A percentile compares a stretch with the other conserved stretches of the same genome.
phyloP scores from a whole-genome alignment of 2,797 vertebrate species.

The Amblyopsis hoosieri region DNA sequence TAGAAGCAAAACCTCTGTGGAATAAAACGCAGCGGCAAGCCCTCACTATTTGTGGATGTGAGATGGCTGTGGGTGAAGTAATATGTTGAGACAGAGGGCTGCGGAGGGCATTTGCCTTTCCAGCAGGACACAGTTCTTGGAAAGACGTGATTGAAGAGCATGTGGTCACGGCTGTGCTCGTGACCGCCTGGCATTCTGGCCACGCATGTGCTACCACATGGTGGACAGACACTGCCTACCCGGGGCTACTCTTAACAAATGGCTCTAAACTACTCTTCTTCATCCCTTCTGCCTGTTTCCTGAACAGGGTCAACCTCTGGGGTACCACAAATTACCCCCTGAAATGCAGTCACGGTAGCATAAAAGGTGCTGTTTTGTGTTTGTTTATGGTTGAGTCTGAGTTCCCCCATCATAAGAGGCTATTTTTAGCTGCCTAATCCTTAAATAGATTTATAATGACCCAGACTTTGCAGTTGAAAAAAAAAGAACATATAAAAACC shows the following conservation, averaged over 20 bases:
- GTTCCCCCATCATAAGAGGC: constrained; percentile 51
- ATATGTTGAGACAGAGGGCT: constrained; percentile 53
- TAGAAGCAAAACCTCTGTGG: constrained; percentile 6
- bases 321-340: constrained; percentile 69
- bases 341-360: constrained; percentile 51
- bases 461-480: constrained; percentile 60
- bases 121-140: constrained; percentile 70
- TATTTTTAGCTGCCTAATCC: constrained; percentile 77
- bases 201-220: constrained; percentile 66
- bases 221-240: constrained; percentile 63
- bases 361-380: constrained; percentile 58
- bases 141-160: constrained; percentile 77
- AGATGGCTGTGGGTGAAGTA: constrained; percentile 55
- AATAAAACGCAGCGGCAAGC: constrained; percentile 38
- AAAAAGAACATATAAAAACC: constrained; percentile 50
- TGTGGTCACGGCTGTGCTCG: constrained; percentile 54
- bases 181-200: constrained; percentile 72
- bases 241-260: constrained; percentile 34
- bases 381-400: constrained; percentile 69
- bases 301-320: constrained; percentile 64
- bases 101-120: constrained; percentile 54
- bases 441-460: constrained; percentile 74
- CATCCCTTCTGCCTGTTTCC: constrained; percentile 52
- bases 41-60: constrained; percentile 63
- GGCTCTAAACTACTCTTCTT: constrained; percentile 43